phyloP scores from a whole-genome alignment of 2,113 vertebrate species.

The Myiozetetes cayanensis region DNA sequence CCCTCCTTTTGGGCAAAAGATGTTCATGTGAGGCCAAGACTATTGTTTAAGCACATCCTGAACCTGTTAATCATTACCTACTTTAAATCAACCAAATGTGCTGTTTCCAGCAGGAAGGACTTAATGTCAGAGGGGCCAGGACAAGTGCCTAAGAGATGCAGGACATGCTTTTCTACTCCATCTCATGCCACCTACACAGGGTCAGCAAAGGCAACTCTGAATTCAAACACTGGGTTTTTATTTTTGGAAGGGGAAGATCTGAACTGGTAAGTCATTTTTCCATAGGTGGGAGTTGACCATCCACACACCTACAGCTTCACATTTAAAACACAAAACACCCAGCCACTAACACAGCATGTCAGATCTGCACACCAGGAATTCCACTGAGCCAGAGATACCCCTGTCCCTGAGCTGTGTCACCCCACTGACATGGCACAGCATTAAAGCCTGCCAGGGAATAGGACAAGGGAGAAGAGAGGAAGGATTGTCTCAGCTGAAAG shows the following conservation, averaged over 20 bases:
- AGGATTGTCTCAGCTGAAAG: not conserved
- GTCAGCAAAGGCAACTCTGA: not conserved
- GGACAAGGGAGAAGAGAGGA: not conserved
- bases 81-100: not conserved
- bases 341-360: not conserved
- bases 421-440: fast-evolving
- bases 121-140: not conserved
- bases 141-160: not conserved
- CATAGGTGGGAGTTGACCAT: not conserved
- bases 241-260: not conserved
- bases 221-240: not conserved
- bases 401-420: not conserved
- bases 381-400: not conserved
- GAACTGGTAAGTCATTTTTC: not conserved
- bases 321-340: not conserved
- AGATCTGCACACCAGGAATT: not conserved
- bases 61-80: not conserved
- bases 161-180: not conserved
- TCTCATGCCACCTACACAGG: not conserved
- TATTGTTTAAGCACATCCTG: not conserved
- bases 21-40: not conserved
- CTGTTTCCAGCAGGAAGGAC: not conserved
- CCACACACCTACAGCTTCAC: not conserved
- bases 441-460: not conserved
- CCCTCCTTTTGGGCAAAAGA: not conserved